phyloP scores from a whole-genome alignment of 92 coral and sea anemone species.

The Heliopora coerulea region DNA sequence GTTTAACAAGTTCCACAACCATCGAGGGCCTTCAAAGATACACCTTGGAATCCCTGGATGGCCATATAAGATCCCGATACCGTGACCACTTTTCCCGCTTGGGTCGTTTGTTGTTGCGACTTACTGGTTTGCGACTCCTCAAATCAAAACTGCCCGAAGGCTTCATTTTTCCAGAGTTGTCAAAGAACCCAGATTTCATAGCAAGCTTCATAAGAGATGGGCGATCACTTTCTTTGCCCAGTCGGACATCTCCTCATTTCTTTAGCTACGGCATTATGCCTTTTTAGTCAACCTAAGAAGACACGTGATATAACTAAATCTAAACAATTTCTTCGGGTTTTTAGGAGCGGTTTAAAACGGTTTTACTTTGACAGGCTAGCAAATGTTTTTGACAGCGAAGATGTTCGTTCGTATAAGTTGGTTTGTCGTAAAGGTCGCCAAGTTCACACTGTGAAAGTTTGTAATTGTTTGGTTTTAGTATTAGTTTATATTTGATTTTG shows the following conservation, averaged over 20 bases:
- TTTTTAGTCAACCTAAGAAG: too few relatives aligned
- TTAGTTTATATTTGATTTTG: too few relatives aligned
- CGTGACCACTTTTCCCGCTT: slow-evolving; percentile 75
- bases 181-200: slow-evolving; percentile 6
- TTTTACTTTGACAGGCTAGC: too few relatives aligned
- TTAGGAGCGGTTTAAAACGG: too few relatives aligned
- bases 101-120: slow-evolving; percentile 90
- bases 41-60: slow-evolving; percentile 85
- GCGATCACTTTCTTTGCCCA: neutral
- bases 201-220: slow-evolving; percentile 7
- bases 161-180: slow-evolving; percentile 57
- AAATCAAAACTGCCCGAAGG: slow-evolving; percentile 75
- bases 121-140: slow-evolving; percentile 78
- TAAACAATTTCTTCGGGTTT: too few relatives aligned
- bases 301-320: too few relatives aligned
- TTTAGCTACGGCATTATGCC: too few relatives aligned
- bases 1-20: slow-evolving; percentile 66
- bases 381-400: too few relatives aligned
- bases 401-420: too few relatives aligned
- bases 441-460: too few relatives aligned
- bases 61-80: slow-evolving; percentile 82
- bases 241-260: neutral
- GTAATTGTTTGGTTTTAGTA: too few relatives aligned
- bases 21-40: slow-evolving; percentile 85
- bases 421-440: too few relatives aligned